Evolutionary conservation across 2,113 vertebrate species (phyloP).

Genomic region (Macquaria ambigua): DNA sequence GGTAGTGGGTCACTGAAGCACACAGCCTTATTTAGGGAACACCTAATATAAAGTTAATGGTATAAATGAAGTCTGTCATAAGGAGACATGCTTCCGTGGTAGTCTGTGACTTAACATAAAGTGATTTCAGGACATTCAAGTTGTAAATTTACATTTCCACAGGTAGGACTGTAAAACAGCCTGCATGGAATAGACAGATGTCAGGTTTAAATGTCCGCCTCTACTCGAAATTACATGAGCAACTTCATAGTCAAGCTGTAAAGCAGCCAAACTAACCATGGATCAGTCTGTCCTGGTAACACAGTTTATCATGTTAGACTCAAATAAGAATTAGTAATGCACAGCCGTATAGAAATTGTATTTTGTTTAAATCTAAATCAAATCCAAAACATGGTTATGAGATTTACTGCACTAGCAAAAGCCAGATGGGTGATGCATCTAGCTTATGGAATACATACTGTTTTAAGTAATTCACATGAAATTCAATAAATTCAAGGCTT

Average conservation of each 20-base stretch:
- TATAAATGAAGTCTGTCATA: background rate
- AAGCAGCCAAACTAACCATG: too few species aligned
- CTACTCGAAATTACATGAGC: background rate
- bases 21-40: background rate
- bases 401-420: background rate
- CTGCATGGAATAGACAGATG: background rate
- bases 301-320: background rate
- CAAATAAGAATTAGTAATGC: background rate
- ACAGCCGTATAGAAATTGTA: background rate
- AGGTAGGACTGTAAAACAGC: conserved; percentile 1
- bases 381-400: background rate
- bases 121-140: background rate
- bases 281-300: background rate
- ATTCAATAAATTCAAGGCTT: background rate
- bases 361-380: background rate
- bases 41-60: background rate
- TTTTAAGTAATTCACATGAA: background rate
- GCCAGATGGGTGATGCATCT: background rate
- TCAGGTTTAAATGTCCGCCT: background rate
- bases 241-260: conserved; percentile 6
- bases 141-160: background rate
- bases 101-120: background rate
- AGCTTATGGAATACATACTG: background rate
- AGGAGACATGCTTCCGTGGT: background rate
- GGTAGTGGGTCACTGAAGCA: background rate